These are phyloP conservation scores for Phengaris arion DNA, from an alignment of 2,888 invertebrate genomes.

Conservation along the genomic window DNA sequence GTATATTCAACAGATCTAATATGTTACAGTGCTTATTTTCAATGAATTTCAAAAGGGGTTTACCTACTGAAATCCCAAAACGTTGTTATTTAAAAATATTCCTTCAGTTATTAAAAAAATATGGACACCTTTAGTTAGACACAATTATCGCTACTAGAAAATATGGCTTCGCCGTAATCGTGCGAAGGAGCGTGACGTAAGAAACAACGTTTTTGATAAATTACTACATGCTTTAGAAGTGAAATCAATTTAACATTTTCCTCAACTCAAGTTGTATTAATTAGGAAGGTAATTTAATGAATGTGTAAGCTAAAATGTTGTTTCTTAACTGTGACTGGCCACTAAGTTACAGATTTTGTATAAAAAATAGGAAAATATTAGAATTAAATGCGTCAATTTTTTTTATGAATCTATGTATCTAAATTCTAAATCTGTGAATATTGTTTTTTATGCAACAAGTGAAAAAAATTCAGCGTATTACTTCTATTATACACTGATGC, in stretches of 20 bases:
- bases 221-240: background rate
- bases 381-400: no score
- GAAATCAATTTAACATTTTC: background rate
- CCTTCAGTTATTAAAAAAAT: background rate
- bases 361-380: no score
- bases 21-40: no score
- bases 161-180: slow-evolving; percentile 1
- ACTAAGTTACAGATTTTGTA: background rate
- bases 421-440: no score
- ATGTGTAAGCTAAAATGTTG: background rate
- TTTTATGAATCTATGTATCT: no score
- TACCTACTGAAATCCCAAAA: no score
- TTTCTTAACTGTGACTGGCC: background rate
- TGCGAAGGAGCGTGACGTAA: background rate
- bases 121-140: background rate
- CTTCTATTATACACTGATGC: no score
- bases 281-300: background rate
- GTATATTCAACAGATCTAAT: no score
- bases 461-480: no score
- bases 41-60: no score
- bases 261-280: background rate
- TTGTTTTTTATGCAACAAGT: no score
- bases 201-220: slow-evolving; percentile 23
- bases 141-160: background rate
- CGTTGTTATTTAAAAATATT: no score